Conservation (phyloP, 2,113 vertebrate genomes). For the Suricata suricatta region DNA sequence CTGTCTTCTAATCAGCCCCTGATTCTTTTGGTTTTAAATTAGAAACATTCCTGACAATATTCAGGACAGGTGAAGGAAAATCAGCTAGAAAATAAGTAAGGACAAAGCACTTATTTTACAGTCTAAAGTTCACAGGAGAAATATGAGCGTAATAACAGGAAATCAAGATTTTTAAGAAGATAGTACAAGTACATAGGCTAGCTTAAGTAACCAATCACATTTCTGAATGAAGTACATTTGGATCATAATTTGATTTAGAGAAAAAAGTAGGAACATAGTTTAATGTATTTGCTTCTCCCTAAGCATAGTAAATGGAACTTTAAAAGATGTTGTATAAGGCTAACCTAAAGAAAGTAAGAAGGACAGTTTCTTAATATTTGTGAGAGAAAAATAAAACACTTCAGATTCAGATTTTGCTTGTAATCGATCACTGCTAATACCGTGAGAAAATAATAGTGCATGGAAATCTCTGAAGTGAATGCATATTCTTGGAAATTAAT, state of each 20-base stretch:
- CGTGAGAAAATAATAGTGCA: constrained; percentile 20
- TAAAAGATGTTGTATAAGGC: neutral
- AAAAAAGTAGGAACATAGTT: constrained; percentile 19
- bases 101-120: constrained; percentile 77
- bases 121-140: constrained; percentile 79
- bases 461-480: constrained; percentile 7
- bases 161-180: constrained; percentile 68
- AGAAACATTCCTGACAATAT: constrained; percentile 93
- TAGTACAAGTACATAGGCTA: constrained; percentile 44
- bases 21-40: constrained; percentile 93
- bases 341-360: constrained; percentile 50
- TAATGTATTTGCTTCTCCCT: constrained; percentile 54
- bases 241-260: constrained; percentile 76
- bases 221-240: constrained; percentile 62
- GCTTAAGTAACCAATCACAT: constrained; percentile 67
- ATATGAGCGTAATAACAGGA: constrained; percentile 62
- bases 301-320: constrained; percentile 37
- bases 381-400: neutral
- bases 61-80: constrained; percentile 89
- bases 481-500: constrained; percentile 1
- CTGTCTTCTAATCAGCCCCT: constrained; percentile 98
- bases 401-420: constrained; percentile 26
- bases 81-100: constrained; percentile 79
- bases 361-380: constrained; percentile 24
- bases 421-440: neutral